phyloP scores from a whole-genome alignment of 2,113 vertebrate species.

The Alethe castanea region DNA sequence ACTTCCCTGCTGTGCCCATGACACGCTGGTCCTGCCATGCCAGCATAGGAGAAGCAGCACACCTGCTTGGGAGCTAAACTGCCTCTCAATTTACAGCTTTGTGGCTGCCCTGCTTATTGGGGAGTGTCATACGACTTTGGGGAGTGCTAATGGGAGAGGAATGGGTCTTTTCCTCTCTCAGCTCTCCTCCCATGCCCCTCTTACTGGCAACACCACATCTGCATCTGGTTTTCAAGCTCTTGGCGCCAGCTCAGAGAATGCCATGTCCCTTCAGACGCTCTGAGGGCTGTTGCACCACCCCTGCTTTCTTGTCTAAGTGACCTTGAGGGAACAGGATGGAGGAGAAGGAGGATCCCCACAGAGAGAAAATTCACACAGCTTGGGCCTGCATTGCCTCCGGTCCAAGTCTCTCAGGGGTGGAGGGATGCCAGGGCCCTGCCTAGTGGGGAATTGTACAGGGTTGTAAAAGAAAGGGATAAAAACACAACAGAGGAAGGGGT shows the following conservation, averaged over 20 bases:
- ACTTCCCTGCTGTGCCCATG: background rate
- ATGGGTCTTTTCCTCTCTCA: background rate
- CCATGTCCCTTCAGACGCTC: background rate
- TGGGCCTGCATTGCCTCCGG: background rate
- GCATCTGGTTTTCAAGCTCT: background rate
- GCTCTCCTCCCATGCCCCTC: background rate
- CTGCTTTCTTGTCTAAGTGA: background rate
- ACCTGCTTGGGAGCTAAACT: background rate
- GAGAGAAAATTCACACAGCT: background rate
- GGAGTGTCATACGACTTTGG: accelerated
- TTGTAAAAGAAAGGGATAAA: conserved; percentile 26
- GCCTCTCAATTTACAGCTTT: background rate
- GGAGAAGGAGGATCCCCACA: background rate
- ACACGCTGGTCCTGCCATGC: background rate
- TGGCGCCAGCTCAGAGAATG: background rate
- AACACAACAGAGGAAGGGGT: background rate
- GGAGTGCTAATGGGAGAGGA: background rate
- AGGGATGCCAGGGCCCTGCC: background rate
- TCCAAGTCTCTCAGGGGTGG: background rate
- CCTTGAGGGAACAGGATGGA: background rate
- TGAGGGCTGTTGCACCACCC: background rate
- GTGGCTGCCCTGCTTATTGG: background rate
- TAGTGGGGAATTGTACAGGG: background rate
- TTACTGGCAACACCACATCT: background rate
- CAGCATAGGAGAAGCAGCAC: background rate